Conservation (phyloP, 2,888 invertebrate genomes). For the Phaedon cochleariae region DNA sequence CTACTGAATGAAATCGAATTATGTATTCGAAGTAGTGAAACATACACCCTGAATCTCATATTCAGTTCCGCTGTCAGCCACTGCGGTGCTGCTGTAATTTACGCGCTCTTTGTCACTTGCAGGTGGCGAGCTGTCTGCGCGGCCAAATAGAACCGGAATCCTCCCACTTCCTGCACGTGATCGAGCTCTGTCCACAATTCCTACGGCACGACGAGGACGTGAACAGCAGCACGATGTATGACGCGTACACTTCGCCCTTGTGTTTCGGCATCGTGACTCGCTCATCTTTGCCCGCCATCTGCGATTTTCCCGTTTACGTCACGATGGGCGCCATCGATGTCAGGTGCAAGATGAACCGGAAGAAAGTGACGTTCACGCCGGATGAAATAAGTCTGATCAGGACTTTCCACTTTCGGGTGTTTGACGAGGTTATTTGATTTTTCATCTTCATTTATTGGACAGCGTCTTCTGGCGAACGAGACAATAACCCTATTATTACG, state of each 20-base stretch:
- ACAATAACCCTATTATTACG: too few species aligned
- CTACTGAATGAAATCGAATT: too few species aligned
- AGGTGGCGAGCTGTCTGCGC: constrained; percentile 66
- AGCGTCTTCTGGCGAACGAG: too few species aligned
- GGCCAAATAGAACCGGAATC: constrained; percentile 56
- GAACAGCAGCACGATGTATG: constrained; percentile 65
- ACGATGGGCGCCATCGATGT: constrained; percentile 70
- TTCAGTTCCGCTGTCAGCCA: too few species aligned
- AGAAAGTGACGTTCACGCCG: constrained; percentile 60
- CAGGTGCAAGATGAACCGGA: constrained; percentile 64
- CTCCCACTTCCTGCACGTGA: constrained; percentile 66
- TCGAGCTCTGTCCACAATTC: constrained; percentile 68
- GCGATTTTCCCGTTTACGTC: constrained; percentile 79
- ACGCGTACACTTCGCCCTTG: constrained; percentile 63
- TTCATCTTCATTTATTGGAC: too few species aligned
- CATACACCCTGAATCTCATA: too few species aligned
- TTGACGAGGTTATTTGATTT: constrained; percentile 64
- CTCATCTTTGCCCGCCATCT: constrained; percentile 68
- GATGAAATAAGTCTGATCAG: constrained; percentile 65
- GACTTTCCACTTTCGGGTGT: constrained; percentile 79
- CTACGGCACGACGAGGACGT: constrained; percentile 58
- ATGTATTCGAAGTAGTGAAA: too few species aligned
- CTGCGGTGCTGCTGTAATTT: too few species aligned
- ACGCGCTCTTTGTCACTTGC: too few species aligned
- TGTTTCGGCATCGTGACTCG: constrained; percentile 74